phyloP scores from a whole-genome alignment of 2,113 vertebrate genomes.

The Grus americana region DNA sequence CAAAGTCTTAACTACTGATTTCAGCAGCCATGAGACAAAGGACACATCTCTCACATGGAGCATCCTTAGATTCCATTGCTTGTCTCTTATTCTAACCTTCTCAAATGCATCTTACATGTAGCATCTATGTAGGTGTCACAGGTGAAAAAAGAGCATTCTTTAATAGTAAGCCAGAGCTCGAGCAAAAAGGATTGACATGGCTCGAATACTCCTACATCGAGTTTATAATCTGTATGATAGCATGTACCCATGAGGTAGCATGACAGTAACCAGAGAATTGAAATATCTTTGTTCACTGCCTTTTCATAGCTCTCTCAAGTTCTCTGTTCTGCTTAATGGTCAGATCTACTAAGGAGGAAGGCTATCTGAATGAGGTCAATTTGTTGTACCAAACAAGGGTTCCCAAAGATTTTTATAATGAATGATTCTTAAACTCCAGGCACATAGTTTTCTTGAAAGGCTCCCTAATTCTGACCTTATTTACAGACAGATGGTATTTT shows the following conservation, averaged over 20 bases:
- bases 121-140: accelerated
- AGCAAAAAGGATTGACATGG: neutral
- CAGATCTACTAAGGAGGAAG: neutral
- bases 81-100: neutral
- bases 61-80: neutral
- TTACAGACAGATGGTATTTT: neutral
- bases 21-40: neutral
- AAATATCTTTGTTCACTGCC: neutral
- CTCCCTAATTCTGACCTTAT: neutral
- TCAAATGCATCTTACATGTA: neutral
- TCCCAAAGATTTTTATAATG: neutral
- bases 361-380: neutral
- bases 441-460: neutral
- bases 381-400: neutral
- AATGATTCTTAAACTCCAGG: neutral
- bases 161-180: accelerated
- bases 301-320: neutral
- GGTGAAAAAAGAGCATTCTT: neutral
- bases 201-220: neutral
- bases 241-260: neutral
- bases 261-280: neutral
- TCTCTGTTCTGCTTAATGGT: neutral
- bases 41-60: neutral
- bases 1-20: neutral
- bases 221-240: neutral